A percentile compares a stretch with the other conserved stretches of the same genome.
Conservation (phyloP, 2,888 invertebrate genomes). For the Heliconius ethilla region DNA sequence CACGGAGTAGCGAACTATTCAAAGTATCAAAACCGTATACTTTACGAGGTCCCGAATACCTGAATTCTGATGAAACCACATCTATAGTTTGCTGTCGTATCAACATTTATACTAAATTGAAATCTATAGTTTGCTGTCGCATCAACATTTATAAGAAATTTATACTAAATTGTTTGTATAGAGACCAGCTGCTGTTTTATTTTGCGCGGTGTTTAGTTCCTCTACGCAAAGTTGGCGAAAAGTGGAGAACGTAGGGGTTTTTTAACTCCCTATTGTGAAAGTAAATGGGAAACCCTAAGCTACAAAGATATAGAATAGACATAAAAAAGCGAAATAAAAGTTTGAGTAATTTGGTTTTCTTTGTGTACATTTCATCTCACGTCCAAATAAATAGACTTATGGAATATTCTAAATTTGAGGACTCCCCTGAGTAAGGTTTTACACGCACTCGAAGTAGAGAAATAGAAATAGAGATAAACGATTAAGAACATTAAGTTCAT, state of each 20-base stretch:
- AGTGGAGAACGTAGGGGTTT: neutral
- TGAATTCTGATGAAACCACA: conserved; percentile 20
- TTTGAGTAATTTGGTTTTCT: too few relatives aligned
- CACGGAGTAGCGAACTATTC: conserved; percentile 23
- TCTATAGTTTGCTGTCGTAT: conserved; percentile 6
- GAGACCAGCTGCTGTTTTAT: too few relatives aligned
- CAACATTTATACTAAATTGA: too few relatives aligned
- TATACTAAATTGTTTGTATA: neutral
- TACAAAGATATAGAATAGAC: too few relatives aligned
- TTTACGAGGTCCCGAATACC: conserved; percentile 12
- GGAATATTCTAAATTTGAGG: too few relatives aligned
- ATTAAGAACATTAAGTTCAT: too few relatives aligned
- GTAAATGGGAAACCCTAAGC: neutral
- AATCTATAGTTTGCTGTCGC: conserved; percentile 8
- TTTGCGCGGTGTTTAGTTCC: too few relatives aligned
- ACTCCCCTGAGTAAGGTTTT: too few relatives aligned
- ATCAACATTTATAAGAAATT: conserved; percentile 18
- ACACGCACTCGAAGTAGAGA: neutral
- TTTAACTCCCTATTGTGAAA: neutral
- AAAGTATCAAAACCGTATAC: conserved; percentile 22
- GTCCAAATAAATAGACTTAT: too few relatives aligned
- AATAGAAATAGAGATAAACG: too few relatives aligned
- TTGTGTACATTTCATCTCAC: too few relatives aligned
- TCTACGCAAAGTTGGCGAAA: neutral
- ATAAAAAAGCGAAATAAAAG: too few relatives aligned